phyloP scores from a whole-genome alignment of 2,113 vertebrate genomes.

The Emydocephalus ijimae region DNA sequence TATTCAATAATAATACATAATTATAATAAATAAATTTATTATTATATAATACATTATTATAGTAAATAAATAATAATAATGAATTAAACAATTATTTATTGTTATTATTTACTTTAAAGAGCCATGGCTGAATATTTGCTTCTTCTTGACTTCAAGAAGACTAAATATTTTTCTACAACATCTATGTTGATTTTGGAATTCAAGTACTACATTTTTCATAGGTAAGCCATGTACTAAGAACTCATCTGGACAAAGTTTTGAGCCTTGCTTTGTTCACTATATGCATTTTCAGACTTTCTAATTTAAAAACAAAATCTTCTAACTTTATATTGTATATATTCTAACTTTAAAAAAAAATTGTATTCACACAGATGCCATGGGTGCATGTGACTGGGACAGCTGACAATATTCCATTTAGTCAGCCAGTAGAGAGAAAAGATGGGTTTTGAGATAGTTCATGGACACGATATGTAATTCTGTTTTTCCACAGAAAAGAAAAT shows the following conservation, averaged over 20 bases:
- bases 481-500: background rate
- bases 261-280: background rate
- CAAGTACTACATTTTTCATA: background rate
- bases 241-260: background rate
- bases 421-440: background rate
- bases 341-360: background rate
- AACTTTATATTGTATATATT: background rate
- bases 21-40: too few species aligned
- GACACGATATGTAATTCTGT: background rate
- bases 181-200: background rate
- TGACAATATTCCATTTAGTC: background rate
- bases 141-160: background rate
- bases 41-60: too few species aligned
- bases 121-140: background rate
- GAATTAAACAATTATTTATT: background rate
- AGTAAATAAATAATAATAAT: too few species aligned
- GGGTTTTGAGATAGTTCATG: background rate
- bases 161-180: background rate
- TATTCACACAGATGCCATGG: background rate
- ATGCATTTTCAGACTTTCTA: background rate
- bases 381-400: background rate
- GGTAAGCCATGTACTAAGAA: background rate
- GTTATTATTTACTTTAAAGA: background rate
- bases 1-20: background rate
- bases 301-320: background rate